Evolutionary conservation across 1,140 invertebrate species (phyloP).

Genomic region (Orussus abietinus): DNA sequence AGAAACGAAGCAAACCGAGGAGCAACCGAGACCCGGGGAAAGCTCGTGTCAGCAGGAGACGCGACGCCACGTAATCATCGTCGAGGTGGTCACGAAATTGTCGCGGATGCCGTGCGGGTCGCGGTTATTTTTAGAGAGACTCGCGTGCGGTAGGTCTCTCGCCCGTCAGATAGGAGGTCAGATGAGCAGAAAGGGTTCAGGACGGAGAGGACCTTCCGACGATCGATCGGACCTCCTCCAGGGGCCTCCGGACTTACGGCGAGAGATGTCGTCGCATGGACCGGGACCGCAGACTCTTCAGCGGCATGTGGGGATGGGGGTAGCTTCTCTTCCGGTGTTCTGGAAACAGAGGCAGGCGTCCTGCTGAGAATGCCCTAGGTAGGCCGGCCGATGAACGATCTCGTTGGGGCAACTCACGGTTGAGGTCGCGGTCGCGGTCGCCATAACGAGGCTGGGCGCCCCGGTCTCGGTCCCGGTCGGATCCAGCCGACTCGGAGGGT

Average conservation of each 20-base stretch:
- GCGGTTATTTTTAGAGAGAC: too few species aligned
- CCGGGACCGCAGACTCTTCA: slow-evolving; percentile 55
- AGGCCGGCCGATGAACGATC: not conserved
- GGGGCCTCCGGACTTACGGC: slow-evolving; percentile 38
- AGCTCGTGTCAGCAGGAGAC: too few species aligned
- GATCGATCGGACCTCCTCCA: too few species aligned
- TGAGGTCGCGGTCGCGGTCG: slow-evolving; percentile 53
- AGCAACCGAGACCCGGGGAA: too few species aligned
- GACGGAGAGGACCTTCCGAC: too few species aligned
- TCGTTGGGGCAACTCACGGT: slow-evolving; percentile 53
- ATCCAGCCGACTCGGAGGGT: slow-evolving; percentile 50
- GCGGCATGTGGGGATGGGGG: slow-evolving; percentile 62
- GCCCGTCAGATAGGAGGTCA: too few species aligned
- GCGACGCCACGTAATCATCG: too few species aligned
- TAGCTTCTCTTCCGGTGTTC: slow-evolving; percentile 65
- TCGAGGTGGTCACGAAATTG: too few species aligned
- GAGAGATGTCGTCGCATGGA: slow-evolving; percentile 52
- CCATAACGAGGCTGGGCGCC: slow-evolving; percentile 52
- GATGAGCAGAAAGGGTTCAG: too few species aligned
- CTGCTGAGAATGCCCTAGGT: not conserved
- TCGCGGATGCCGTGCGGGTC: too few species aligned
- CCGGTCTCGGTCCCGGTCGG: slow-evolving; percentile 51
- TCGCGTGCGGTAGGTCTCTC: too few species aligned
- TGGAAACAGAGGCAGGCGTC: slow-evolving; percentile 36
- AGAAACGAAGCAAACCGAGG: too few species aligned